A percentile compares a stretch with the other conserved stretches of the same genome.
These are phyloP conservation scores for Corythucha ciliata DNA, from an alignment of 2,888 invertebrate species.

Conservation along the genomic window DNA sequence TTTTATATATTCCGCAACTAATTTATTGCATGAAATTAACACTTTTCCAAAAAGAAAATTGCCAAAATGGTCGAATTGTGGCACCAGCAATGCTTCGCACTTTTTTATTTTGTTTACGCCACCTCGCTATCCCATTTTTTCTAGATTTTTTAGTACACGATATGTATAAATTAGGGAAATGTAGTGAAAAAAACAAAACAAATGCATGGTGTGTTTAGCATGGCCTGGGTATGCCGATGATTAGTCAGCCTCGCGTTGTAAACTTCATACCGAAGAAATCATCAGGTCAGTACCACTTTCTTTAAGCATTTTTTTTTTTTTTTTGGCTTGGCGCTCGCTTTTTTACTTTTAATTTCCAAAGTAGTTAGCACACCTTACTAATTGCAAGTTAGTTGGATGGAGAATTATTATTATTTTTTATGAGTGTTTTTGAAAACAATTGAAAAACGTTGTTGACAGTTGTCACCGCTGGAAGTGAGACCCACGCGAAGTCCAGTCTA, in stretches of 20 bases:
- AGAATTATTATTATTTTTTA: background rate
- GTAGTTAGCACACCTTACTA: background rate
- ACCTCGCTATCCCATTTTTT: no score
- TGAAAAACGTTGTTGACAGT: background rate
- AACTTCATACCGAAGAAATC: slow-evolving; percentile 30
- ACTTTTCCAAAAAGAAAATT: no score
- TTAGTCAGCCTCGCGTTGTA: slow-evolving; percentile 30
- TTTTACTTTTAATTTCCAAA: slow-evolving; percentile 8
- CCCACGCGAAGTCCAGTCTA: slow-evolving; percentile 32
- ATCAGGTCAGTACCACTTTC: slow-evolving; percentile 26
- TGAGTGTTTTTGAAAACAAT: background rate
- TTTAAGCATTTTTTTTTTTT: slow-evolving; percentile 5
- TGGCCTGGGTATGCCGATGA: slow-evolving; percentile 26
- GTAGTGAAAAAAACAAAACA: no score
- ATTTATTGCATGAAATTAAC: no score
- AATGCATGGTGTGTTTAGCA: slow-evolving; percentile 31
- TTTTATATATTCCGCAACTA: no score
- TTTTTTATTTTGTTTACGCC: no score
- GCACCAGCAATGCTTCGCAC: no score
- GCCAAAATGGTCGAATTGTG: no score
- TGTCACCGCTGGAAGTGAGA: slow-evolving; percentile 24
- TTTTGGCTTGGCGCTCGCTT: background rate
- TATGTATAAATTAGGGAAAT: slow-evolving; percentile 27
- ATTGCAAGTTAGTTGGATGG: slow-evolving; percentile 7
- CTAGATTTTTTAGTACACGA: no score